Conservation (phyloP, 2,888 invertebrate species). For the Tyria jacobaeae region DNA sequence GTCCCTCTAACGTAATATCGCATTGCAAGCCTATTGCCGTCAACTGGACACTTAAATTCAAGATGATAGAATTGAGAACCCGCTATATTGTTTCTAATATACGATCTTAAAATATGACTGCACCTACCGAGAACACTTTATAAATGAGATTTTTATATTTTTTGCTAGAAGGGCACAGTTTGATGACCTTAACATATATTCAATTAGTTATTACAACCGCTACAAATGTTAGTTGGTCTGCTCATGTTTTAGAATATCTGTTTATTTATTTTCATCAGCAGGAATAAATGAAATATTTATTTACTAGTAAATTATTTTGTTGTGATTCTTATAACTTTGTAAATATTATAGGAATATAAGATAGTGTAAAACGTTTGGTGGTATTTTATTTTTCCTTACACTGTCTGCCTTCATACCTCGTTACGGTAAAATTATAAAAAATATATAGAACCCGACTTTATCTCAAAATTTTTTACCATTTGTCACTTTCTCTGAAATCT, state of each 20-base stretch:
- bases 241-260: conserved; percentile 14
- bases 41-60: too few species aligned
- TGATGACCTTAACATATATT: background rate
- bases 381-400: conserved; percentile 22
- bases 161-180: background rate
- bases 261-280: conserved; percentile 29
- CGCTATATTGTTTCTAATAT: too few species aligned
- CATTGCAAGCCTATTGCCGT: too few species aligned
- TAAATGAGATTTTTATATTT: background rate
- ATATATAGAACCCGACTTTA: too few species aligned
- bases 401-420: too few species aligned
- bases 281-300: conserved; percentile 60
- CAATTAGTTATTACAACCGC: background rate
- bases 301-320: conserved; percentile 80
- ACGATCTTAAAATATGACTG: background rate
- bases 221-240: conserved; percentile 8
- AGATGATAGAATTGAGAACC: too few species aligned
- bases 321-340: conserved; percentile 74
- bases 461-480: too few species aligned
- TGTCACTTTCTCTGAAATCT: too few species aligned
- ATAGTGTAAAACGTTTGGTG: conserved; percentile 54
- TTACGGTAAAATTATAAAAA: too few species aligned
- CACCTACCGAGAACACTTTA: background rate
- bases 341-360: conserved; percentile 59
- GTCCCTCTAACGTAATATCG: too few species aligned